A percentile compares a stretch with the other conserved stretches of the same genome.
Conservation (phyloP, 2,888 invertebrate species). For the Callinectes sapidus region DNA sequence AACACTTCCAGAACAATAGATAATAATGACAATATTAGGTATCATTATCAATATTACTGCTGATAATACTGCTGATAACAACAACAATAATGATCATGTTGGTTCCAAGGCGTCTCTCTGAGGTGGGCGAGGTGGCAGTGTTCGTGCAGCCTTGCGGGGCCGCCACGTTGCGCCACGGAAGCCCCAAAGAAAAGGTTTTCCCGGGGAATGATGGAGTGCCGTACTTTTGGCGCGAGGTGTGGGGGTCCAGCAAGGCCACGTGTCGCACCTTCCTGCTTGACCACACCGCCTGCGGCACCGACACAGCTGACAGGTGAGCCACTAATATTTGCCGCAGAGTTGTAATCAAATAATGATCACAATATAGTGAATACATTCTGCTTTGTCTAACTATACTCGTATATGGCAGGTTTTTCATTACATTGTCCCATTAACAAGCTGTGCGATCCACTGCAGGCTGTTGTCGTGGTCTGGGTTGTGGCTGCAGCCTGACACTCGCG, state of each 20-base stretch:
- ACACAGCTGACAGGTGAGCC: not conserved
- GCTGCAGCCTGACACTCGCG: constrained; percentile 5
- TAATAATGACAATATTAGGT: too few relatives aligned
- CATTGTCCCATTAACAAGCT: not conserved
- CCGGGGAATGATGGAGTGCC: not conserved
- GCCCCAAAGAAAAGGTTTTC: not conserved
- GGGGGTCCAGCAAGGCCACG: not conserved
- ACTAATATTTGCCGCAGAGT: not conserved
- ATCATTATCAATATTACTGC: not conserved
- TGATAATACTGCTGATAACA: not conserved
- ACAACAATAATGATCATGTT: not conserved
- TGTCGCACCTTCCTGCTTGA: constrained; percentile 7
- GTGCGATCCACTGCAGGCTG: not conserved
- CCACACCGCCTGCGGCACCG: not conserved
- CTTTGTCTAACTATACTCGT: too few relatives aligned
- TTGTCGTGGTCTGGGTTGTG: not conserved
- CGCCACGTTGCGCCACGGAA: not conserved
- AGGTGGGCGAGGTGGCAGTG: not conserved
- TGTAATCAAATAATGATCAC: too few relatives aligned
- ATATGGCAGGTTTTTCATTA: not conserved
- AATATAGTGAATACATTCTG: too few relatives aligned
- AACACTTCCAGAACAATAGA: not conserved
- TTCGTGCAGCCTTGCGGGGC: not conserved
- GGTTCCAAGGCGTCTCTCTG: not conserved
- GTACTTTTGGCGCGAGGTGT: not conserved